phyloP scores from a whole-genome alignment of 2,797 vertebrate genomes.

The Champsocephalus gunnari region DNA sequence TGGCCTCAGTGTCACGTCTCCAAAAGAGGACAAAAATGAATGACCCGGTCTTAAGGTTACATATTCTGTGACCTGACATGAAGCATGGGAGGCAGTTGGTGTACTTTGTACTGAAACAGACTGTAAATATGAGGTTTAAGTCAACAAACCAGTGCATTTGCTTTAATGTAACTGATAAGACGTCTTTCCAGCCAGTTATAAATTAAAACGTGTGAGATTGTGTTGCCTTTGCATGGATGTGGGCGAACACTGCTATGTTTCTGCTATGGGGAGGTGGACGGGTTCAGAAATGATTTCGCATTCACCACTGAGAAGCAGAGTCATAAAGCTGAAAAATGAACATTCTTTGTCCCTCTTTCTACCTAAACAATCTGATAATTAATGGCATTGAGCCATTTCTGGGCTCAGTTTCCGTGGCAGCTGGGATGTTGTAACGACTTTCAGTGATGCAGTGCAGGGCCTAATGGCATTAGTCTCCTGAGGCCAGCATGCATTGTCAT shows the following conservation, averaged over 20 bases:
- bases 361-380: slow-evolving; percentile 32
- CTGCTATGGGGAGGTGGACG: neutral
- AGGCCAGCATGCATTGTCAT: slow-evolving; percentile 38
- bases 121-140: slow-evolving; percentile 36
- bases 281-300: slow-evolving; percentile 11
- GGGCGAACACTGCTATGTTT: neutral
- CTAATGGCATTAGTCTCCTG: slow-evolving; percentile 72
- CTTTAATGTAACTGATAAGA: slow-evolving; percentile 56
- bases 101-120: slow-evolving; percentile 69
- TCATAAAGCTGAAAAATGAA: slow-evolving; percentile 3
- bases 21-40: too few species aligned
- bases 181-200: slow-evolving; percentile 7
- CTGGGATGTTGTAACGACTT: slow-evolving; percentile 36
- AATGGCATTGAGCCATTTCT: slow-evolving; percentile 40
- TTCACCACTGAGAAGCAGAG: neutral
- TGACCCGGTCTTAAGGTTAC: neutral
- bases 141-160: slow-evolving; percentile 53
- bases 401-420: slow-evolving; percentile 41
- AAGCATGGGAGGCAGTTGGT: neutral
- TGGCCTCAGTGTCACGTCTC: too few species aligned
- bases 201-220: slow-evolving; percentile 27
- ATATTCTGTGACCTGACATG: slow-evolving; percentile 22
- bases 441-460: slow-evolving; percentile 35
- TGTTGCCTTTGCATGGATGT: neutral
- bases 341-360: neutral